phyloP scores from a whole-genome alignment of 2,113 vertebrate genomes.

The Clinocottus analis region DNA sequence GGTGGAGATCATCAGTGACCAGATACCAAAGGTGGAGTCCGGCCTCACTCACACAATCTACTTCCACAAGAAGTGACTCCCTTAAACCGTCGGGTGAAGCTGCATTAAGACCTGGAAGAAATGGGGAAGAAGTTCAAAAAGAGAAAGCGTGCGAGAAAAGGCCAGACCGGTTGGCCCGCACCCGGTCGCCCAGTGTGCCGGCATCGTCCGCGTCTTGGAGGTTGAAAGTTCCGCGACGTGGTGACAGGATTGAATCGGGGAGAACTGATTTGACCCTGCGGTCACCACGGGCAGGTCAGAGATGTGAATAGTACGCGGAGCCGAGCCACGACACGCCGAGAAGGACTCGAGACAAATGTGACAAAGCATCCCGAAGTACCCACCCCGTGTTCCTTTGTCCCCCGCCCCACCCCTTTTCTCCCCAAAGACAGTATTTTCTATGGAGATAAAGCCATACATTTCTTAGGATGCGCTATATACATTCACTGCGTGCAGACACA shows the following conservation, averaged over 20 bases:
- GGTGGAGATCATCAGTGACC: constrained; percentile 99
- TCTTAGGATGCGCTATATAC: constrained; percentile 82
- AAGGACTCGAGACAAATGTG: constrained; percentile 69
- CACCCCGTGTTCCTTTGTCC: constrained; percentile 2
- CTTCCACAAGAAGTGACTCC: constrained; percentile 98
- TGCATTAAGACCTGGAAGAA: constrained; percentile 44
- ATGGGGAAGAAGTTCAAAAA: constrained; percentile 26
- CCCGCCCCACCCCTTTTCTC: constrained; percentile 30
- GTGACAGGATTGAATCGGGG: constrained; percentile 17
- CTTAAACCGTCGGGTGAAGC: constrained; percentile 32
- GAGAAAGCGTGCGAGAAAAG: constrained; percentile 71
- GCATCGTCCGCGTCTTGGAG: constrained; percentile 80
- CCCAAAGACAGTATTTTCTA: constrained; percentile 89
- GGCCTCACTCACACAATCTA: constrained; percentile 97
- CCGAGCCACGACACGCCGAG: constrained; percentile 37
- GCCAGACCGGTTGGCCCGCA: constrained; percentile 87
- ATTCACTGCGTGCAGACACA: constrained; percentile 49
- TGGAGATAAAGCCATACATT: constrained; percentile 99
- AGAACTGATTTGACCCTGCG: constrained; percentile 41
- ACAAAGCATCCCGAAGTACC: constrained; percentile 62
- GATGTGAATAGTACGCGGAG: constrained; percentile 51
- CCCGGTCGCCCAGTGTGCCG: constrained; percentile 56
- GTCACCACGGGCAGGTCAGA: constrained; percentile 50
- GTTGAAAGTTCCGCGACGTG: constrained; percentile 65
- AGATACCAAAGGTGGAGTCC: constrained; percentile 99